Evolutionary conservation across 1,140 invertebrate genomes (phyloP).

Genomic region (Euwallacea fornicatus): DNA sequence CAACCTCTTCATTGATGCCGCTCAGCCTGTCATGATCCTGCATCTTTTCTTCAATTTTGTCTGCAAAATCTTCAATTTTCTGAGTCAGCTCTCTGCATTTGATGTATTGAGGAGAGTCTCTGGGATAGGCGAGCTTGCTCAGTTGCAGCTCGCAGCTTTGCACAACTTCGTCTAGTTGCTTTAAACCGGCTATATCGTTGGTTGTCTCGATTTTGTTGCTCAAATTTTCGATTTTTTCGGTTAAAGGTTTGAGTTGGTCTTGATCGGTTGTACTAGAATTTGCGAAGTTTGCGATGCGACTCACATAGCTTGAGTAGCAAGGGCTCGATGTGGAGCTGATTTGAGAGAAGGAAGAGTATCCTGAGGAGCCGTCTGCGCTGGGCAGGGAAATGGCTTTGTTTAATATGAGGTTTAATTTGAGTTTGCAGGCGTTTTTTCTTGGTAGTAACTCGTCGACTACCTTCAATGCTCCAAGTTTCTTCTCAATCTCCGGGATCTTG

Average conservation of each 20-base stretch:
- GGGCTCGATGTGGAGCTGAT: not conserved
- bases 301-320: not conserved
- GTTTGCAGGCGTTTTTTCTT: conserved; percentile 28
- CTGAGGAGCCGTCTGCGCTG: not conserved
- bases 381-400: not conserved
- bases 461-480: conserved; percentile 11
- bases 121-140: not conserved
- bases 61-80: conserved; percentile 33
- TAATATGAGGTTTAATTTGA: not conserved
- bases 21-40: conserved; percentile 16
- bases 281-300: not conserved
- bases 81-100: conserved; percentile 11
- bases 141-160: not conserved
- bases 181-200: not conserved
- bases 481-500: conserved; percentile 17
- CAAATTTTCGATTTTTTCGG: conserved; percentile 17
- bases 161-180: not conserved
- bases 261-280: not conserved
- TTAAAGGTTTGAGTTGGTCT: too few species aligned
- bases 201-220: not conserved
- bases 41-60: conserved; percentile 26
- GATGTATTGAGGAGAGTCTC: conserved; percentile 10
- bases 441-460: conserved; percentile 18
- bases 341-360: not conserved
- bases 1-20: conserved; percentile 23